Base-by-base conservation (phyloP, 2,113 vertebrate species). In the Chamaetylas fuelleborni region DNA sequence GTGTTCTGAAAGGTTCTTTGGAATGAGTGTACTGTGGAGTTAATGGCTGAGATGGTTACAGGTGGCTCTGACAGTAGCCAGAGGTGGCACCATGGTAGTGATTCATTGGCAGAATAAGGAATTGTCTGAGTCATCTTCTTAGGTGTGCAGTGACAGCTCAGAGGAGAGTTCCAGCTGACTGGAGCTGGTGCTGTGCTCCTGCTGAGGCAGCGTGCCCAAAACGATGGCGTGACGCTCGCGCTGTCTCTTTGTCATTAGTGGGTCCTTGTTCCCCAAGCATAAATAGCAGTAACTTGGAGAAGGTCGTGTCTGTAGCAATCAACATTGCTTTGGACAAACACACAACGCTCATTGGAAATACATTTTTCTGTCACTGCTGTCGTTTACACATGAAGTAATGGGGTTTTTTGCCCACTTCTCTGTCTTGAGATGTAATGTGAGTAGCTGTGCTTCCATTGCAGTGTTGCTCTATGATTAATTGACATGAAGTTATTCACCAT, bases 161-260 rank as follows among this genome's bases (percentile, higher is more conserved):
- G 60, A 70, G 28, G 14, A 60, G 48, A 54, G 18, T 70, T 72
- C 26, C 28, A 81, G 8, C 42, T 86, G 47, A 11, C 23, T 82
- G 62, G 43, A 80, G 50, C 17, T 82, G 33, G 17, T 42, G 51
- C 31, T 84, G 38, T 70, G 45, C 70, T 82, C 34, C 42, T 36
- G 70, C 70, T 83, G 57, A 29, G 48, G 67, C 33, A 19, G 33
- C 0, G 0, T 71, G 66, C n/a, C 56, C 66, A 48, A 48, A 53
- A 38, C 0, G 0, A 14, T 23, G 45, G 61, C 12, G 3, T 88
- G 57, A 54, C 6, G 26, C 43, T 54, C 1, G 0, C 2, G 1
- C 54, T 48, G 12, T 64, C 56, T 53, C 54, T 60, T 67, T 0
- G 0, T 60, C 36, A 18, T 38, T 40, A 34, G 48, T 12, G 26